Evolutionary conservation across 2,888 invertebrate genomes (phyloP), one percentile per base, ranked within the genome.

Genomic region (Drosophila kuntzei): DNA sequence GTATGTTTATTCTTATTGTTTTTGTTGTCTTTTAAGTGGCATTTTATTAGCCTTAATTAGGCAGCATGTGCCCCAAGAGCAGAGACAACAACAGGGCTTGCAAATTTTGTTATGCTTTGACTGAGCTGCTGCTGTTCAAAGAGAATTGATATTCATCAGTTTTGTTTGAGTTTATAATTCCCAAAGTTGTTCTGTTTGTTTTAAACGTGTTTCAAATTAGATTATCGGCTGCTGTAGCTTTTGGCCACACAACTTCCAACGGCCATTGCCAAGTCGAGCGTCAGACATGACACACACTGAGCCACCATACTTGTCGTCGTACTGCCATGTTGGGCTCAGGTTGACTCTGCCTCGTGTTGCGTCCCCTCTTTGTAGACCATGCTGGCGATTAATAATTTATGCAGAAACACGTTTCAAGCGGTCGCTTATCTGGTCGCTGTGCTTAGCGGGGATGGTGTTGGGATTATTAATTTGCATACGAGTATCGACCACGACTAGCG

Each of bases 361-460:
- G 20, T 29, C 37, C 37, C 20, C 12, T 14, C 46, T 47, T 20
- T 20, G 49, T 7, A 22, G 39, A 22, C 41, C 49, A 25, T 20
- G 44, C 43, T 50, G 50, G 47, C 58, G 44, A 58, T 76, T 50
- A 68, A 74, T 79, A 80, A 80, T 81, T 83, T 83, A 90, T 90
- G 90, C 82, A 63, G 76, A 80, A 89, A 89, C 90, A 90, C 90
- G 90, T 89, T 90, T 80, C 62, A 59, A 64, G 76, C 74, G 68
- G 63, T 41, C 69, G 71, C 71, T 79, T 87, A 71, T 82, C 80
- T 79, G 79, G 34, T 51, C 44, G 75, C 22, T 32, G 53, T 41
- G 60, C 59, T 36, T 59, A 74, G 49, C 71, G 20, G 58, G 11
- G 32, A 39, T 41, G 22, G 29, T 16, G 27, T 43, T 43, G 27